Percentiles rank a stretch among this genome's conserved stretches.
These are phyloP conservation scores for Psittacula echo DNA, from an alignment of 2,797 vertebrate genomes.

Conservation along the genomic window DNA sequence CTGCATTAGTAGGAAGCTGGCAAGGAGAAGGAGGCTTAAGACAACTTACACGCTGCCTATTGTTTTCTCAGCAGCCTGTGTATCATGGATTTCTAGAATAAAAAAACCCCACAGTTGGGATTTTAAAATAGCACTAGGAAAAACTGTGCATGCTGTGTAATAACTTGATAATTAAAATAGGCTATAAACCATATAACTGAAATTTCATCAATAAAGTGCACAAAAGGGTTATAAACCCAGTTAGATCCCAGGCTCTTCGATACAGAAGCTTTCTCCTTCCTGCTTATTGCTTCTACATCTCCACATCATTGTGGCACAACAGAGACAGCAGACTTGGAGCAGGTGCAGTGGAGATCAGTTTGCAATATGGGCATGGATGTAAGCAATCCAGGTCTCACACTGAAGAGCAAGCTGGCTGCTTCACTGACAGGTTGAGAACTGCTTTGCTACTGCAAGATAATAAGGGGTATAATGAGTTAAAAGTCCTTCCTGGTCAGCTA, in stretches of 20 bases:
- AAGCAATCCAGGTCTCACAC: neutral
- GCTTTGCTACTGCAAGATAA: neutral
- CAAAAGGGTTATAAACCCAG: neutral
- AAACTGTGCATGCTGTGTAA: neutral
- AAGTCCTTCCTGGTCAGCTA: neutral
- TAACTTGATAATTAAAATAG: neutral
- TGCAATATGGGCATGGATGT: accelerated
- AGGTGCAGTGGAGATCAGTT: neutral
- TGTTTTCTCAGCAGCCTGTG: neutral
- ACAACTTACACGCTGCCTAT: neutral
- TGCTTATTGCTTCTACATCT: neutral
- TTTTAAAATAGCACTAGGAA: neutral
- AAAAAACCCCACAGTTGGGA: neutral
- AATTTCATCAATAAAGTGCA: neutral
- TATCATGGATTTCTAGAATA: neutral
- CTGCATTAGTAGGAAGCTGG: neutral
- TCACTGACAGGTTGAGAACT: neutral
- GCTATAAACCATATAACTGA: neutral
- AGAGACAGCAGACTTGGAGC: neutral
- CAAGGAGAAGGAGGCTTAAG: neutral
- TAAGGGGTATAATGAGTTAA: neutral
- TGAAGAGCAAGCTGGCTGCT: neutral
- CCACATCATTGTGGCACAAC: neutral
- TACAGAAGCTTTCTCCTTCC: neutral
- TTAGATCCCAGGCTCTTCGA: neutral